Evolutionary conservation across 1,140 invertebrate species (phyloP), one percentile per base, ranked within the genome.

Genomic region (Plectrocnemia conspersa): DNA sequence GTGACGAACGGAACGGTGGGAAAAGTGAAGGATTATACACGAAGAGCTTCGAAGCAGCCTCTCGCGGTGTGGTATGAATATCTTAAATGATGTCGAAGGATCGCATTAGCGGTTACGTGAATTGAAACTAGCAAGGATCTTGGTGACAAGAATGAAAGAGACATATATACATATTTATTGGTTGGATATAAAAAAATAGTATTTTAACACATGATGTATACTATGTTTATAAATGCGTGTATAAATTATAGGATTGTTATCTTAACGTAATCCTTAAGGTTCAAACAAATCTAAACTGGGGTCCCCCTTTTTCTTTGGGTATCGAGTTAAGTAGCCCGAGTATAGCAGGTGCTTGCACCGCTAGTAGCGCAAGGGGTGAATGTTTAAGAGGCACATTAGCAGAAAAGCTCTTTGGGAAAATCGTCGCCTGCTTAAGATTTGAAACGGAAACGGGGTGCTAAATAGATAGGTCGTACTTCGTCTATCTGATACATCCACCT

Each of bases 401-500:
- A 47, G 53, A 55, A 53, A 53, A 59, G 57, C 57, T 59, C 57
- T 59, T 59, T 54, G 52, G 52, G 52, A 59, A 59, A 59, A 59
- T 54, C 52, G 38, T 54, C 57, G 52, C 46, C 57, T 59, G 52
- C 52, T 59, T 49, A 52, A 58, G 56, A 53, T 53, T 58, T 53
- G 56, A 53, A 58, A 53, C 41, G 49, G 35, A 52, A 55, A 55
- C 53, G 44, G 35, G 21, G 44, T 36, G 49, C 41, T 53, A 58
- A 58, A 58, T 53, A 48, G 41, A 47, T 53, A 50, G 35, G 49
- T 29, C 16, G 23, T 41, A 41, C 35, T 21, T 7, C 27, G 47
- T 35, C 29, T 45, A 47, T 55, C 53, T 10, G 32, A 53, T 32
- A 53, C 38, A 24, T 13, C 24, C 25, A 44, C n/a, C n/a, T n/a